Evolutionary conservation across 92 coral and sea anemone species (phyloP).

Genomic region (Pocillopora grandis): DNA sequence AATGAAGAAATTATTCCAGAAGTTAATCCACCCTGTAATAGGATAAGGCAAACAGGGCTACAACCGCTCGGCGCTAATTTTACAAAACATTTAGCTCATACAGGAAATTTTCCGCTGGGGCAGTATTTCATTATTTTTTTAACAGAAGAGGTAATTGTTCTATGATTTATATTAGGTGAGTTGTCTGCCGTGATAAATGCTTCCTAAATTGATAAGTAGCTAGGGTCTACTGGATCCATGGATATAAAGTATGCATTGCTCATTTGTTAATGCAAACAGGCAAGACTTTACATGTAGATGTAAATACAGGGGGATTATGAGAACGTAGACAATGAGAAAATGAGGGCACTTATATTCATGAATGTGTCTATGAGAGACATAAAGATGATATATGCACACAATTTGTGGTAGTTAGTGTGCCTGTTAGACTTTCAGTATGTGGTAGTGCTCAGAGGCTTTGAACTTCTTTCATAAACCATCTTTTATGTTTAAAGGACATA

Average conservation of each 20-base stretch:
- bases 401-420: not conserved
- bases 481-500: not conserved
- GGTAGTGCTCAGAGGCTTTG: not conserved
- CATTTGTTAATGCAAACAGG: no score
- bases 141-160: not conserved
- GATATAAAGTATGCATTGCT: no score
- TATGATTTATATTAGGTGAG: not conserved
- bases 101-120: not conserved
- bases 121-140: not conserved
- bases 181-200: no score
- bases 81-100: not conserved
- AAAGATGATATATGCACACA: no score
- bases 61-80: not conserved
- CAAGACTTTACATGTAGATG: no score
- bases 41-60: slow-evolving; percentile 26
- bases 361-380: no score
- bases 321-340: no score
- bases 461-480: not conserved
- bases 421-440: not conserved
- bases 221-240: no score
- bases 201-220: no score
- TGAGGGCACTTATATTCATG: no score
- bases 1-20: not conserved
- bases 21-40: slow-evolving; percentile 11
- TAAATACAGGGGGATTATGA: no score